These are phyloP conservation scores for Antedon mediterranea DNA, from an alignment of 53 echinoderm and acorn worm species.

Conservation along the genomic window DNA sequence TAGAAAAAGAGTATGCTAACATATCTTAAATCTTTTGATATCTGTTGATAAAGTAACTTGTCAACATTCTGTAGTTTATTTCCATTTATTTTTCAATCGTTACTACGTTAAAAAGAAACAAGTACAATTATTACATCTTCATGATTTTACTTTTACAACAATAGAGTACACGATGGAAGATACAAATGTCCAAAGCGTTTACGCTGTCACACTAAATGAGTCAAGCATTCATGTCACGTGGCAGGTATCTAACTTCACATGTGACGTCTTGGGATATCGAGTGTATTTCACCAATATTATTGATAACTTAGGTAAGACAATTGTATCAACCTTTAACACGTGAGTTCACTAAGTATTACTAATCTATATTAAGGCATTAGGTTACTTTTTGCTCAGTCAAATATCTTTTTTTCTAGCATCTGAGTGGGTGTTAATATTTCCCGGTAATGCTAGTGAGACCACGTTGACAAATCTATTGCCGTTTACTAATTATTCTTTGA, in stretches of 20 bases:
- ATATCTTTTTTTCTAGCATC: background rate
- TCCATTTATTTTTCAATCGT: too few relatives aligned
- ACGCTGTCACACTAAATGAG: conserved; percentile 16
- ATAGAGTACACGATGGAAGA: conserved; percentile 35
- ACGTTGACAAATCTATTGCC: conserved; percentile 13
- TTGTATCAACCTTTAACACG: too few relatives aligned
- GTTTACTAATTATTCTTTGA: conserved; percentile 37
- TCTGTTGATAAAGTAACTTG: too few relatives aligned
- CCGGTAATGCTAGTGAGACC: conserved; percentile 26
- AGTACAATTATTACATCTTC: too few relatives aligned
- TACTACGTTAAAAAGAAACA: too few relatives aligned
- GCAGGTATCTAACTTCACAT: conserved; percentile 17
- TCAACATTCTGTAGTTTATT: too few relatives aligned
- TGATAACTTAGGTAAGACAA: background rate
- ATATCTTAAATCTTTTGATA: too few relatives aligned
- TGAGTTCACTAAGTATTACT: too few relatives aligned
- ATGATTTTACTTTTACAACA: background rate
- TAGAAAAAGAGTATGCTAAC: too few relatives aligned
- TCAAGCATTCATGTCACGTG: conserved; percentile 32
- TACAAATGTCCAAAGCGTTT: conserved; percentile 22
- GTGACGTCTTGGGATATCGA: background rate
- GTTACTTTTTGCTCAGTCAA: too few relatives aligned
- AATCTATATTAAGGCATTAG: too few relatives aligned
- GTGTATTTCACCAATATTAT: background rate
- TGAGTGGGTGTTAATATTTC: conserved; percentile 30